Base-by-base conservation (phyloP, 1,140 invertebrate genomes). In the Macrobrachium rosenbergii region DNA sequence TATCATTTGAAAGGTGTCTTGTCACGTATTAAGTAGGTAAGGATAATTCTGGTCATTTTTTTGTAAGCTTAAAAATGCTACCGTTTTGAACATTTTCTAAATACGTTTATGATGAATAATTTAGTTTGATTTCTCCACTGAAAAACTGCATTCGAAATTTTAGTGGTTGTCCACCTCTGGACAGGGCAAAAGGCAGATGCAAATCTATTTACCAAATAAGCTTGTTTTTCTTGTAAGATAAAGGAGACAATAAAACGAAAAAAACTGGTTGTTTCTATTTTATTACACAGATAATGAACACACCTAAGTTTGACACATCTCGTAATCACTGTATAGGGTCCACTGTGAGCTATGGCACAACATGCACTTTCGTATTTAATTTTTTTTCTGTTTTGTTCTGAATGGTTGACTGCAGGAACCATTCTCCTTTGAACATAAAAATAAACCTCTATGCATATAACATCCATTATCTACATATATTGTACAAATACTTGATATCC, bases 261-360 rank as follows among this genome's bases (percentile, higher is more conserved):
- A 14, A 23, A 60, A 5, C 16, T 75, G n/a, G 69, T 72, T 73
- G 69, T 75, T 69, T 83, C 72, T 69, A 52, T 83, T 83, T 83
- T 83, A 83, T 83, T 83, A 83, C 82, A 83, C 82, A 83, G 82
- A 83, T 83, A 75, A 72, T 83, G 82, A 83, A 83, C 82, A 83
- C 82, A 83, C 72, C 43, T 69, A 82, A 83, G 82, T 83, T 83
- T 69, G 82, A 75, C 82, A 83, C 82, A 58, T 75, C 72, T 73
- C 82, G 45, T 60, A 83, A 58, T 52, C 58, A n/a, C 11, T 63
- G 58, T 19, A 83, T 37, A 73, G 69, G 64, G 67, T 83, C 63
- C 80, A 72, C 43, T 45, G 14, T 83, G 75, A 83, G 64, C 82
- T 83, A 83, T 83, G 82, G 82, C 82, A 83, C 82, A 60, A 76